Conservation (phyloP, 2,888 invertebrate species). For the Tenthredo scrophulariae region DNA sequence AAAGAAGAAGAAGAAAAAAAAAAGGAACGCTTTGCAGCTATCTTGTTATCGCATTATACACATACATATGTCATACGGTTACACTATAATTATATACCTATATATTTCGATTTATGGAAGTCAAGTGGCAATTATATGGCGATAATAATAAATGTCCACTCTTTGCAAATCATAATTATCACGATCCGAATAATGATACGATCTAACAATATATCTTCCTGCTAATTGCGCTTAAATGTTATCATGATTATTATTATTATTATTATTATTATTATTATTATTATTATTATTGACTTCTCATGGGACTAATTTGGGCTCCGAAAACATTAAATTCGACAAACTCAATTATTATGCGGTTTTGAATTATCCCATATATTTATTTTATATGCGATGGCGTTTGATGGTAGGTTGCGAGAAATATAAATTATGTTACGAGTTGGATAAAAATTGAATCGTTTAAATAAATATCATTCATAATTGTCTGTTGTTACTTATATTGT, state of each 20-base stretch:
- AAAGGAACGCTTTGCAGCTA: not conserved
- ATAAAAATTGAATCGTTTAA: not conserved
- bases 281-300: not conserved
- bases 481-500: not conserved
- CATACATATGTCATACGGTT: not conserved
- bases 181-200: not conserved
- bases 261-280: not conserved
- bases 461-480: not conserved
- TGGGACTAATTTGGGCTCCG: not conserved
- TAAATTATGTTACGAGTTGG: not conserved
- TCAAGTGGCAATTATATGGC: not conserved
- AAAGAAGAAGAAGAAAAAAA: not conserved
- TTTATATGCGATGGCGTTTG: not conserved
- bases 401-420: not conserved
- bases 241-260: not conserved
- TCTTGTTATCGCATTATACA: not conserved
- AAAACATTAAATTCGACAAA: not conserved
- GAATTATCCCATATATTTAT: not conserved
- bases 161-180: not conserved
- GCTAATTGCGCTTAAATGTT: not conserved
- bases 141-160: constrained; percentile 1
- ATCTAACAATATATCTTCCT: not conserved
- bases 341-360: not conserved
- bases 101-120: not conserved
- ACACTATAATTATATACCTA: not conserved